These are phyloP conservation scores for Heliopora coerulea DNA, from an alignment of 92 coral and sea anemone genomes.

Conservation along the genomic window DNA sequence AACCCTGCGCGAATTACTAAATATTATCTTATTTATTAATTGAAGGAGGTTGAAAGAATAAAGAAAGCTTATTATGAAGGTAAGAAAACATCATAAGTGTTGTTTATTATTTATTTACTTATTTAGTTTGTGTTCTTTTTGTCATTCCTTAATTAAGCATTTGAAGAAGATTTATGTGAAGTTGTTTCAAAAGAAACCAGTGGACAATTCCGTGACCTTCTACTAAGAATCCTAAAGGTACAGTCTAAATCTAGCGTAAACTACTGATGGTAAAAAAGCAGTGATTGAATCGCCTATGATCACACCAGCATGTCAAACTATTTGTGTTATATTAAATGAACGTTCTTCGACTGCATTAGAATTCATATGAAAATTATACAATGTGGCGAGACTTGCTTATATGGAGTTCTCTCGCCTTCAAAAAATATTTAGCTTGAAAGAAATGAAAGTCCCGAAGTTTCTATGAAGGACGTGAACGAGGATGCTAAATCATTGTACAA, in stretches of 20 bases:
- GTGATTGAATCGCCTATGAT: too few relatives aligned
- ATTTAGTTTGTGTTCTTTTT: not conserved
- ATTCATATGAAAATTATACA: too few relatives aligned
- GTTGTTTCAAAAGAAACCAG: slow-evolving; percentile 80
- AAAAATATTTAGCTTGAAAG: slow-evolving; percentile 62
- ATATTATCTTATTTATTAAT: slow-evolving; percentile 6
- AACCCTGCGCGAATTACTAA: too few relatives aligned
- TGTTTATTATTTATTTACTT: not conserved
- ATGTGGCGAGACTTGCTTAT: too few relatives aligned
- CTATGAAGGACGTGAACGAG: slow-evolving; percentile 72
- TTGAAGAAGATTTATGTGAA: slow-evolving; percentile 63
- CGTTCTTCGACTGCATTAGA: too few relatives aligned
- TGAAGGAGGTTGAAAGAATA: slow-evolving; percentile 73
- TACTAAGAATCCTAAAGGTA: slow-evolving; percentile 77
- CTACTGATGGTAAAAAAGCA: too few relatives aligned
- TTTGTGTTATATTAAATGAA: too few relatives aligned
- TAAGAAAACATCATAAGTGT: slow-evolving; percentile 27
- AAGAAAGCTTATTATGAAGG: slow-evolving; percentile 79
- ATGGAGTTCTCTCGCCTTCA: too few relatives aligned
- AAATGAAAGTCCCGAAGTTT: slow-evolving; percentile 61
- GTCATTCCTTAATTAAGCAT: slow-evolving; percentile 49
- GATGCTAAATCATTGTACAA: slow-evolving; percentile 85
- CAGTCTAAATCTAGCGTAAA: too few relatives aligned
- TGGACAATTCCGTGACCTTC: slow-evolving; percentile 80
- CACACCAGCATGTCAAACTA: too few relatives aligned